A percentile compares a stretch with the other conserved stretches of the same genome.
Evolutionary conservation across 2,113 vertebrate species (phyloP).

Genomic region (Puntigrus tetrazona): DNA sequence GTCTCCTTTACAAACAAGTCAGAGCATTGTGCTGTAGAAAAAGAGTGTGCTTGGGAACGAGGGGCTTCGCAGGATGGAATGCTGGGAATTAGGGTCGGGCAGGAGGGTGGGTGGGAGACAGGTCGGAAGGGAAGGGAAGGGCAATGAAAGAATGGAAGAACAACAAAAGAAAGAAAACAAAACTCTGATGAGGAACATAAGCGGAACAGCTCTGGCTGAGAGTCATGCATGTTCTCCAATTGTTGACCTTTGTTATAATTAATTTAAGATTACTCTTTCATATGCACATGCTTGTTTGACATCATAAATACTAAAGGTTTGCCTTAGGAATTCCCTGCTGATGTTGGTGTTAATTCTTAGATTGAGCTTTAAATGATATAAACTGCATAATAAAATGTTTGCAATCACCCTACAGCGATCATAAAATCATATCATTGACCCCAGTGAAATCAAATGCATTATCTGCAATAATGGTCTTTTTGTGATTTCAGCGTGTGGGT

Average conservation of each 20-base stretch:
- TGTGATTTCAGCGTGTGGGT: neutral
- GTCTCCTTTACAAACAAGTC: conserved; percentile 61
- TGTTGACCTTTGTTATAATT: neutral
- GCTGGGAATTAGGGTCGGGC: conserved; percentile 48
- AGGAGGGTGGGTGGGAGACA: conserved; percentile 43
- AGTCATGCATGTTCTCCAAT: neutral
- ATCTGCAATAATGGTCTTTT: neutral
- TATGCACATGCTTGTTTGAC: neutral
- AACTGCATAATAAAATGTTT: neutral
- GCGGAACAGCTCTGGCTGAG: conserved; percentile 13
- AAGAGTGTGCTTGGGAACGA: conserved; percentile 36
- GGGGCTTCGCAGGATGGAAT: conserved; percentile 59
- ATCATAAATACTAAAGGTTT: neutral
- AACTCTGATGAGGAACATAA: conserved; percentile 47
- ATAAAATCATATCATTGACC: neutral
- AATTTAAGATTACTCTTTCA: neutral
- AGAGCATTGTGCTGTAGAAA: conserved; percentile 53
- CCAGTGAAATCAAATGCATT: neutral
- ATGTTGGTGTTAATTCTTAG: neutral
- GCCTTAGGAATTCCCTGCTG: neutral
- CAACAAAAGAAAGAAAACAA: conserved; percentile 35
- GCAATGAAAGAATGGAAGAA: conserved; percentile 46
- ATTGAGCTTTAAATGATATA: neutral
- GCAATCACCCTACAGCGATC: neutral
- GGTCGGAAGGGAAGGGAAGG: conserved; percentile 46